Conservation (phyloP, 2,888 invertebrate species). For the Thymelicus acteon region DNA sequence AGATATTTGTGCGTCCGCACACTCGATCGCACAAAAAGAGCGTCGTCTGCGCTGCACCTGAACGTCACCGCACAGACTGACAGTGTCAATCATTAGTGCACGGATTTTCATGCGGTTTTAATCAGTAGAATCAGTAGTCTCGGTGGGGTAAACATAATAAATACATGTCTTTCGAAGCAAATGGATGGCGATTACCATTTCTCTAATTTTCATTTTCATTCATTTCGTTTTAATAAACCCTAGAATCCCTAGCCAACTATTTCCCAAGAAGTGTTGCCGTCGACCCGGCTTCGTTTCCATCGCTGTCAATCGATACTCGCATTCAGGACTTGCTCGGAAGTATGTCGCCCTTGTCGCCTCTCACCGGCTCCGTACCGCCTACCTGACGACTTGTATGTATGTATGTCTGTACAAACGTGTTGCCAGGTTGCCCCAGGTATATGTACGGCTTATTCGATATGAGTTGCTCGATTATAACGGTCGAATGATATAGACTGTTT, state of each 20-base stretch:
- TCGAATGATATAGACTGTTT: constrained; percentile 4
- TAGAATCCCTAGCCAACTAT: not conserved
- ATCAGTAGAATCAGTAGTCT: no score
- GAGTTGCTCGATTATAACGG: constrained; percentile 13
- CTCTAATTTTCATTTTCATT: no score
- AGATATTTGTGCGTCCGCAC: no score
- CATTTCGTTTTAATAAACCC: not conserved
- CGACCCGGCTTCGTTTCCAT: constrained; percentile 55
- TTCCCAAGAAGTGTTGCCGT: constrained; percentile 20
- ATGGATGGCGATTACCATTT: no score
- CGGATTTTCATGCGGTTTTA: no score
- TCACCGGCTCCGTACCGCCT: not conserved
- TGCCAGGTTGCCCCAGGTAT: constrained; percentile 24
- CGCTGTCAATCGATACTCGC: constrained; percentile 54
- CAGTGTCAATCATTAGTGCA: no score
- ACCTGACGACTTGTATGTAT: constrained; percentile 22
- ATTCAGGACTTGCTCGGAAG: constrained; percentile 40
- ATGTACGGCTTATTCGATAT: constrained; percentile 21
- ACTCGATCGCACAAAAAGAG: no score
- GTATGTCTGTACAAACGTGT: constrained; percentile 20
- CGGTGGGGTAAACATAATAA: no score
- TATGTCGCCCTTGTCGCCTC: constrained; percentile 41
- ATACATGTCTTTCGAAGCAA: no score
- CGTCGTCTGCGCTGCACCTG: no score
- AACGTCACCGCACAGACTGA: no score